phyloP scores from a whole-genome alignment of 2,888 invertebrate genomes.

The Candidula unifasciata region DNA sequence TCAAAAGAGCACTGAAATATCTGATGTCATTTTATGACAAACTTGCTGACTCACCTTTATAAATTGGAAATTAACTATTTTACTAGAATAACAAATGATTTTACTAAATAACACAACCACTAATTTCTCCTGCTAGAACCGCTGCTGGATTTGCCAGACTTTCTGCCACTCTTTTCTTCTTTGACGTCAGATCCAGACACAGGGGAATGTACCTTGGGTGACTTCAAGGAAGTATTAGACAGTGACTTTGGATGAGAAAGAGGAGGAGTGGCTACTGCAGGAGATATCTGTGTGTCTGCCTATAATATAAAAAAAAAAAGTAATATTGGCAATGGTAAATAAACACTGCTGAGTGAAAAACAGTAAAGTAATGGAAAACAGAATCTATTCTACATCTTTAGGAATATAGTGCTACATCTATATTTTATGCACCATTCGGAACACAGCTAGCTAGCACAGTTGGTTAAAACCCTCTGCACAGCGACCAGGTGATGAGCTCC shows the following conservation, averaged over 20 bases:
- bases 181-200: constrained; percentile 26
- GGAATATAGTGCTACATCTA: too few species aligned
- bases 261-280: neutral
- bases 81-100: neutral
- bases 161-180: constrained; percentile 41
- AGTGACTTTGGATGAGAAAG: neutral
- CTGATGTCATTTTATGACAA: neutral
- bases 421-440: too few species aligned
- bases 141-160: constrained; percentile 45
- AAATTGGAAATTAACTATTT: neutral
- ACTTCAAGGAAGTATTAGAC: neutral
- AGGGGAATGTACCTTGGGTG: constrained; percentile 9
- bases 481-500: too few species aligned
- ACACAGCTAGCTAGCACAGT: too few species aligned
- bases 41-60: neutral
- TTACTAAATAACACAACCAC: neutral
- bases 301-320: constrained; percentile 21
- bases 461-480: too few species aligned
- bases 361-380: too few species aligned
- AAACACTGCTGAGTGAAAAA: neutral
- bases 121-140: constrained; percentile 40
- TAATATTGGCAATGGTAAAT: neutral
- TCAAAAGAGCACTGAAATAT: too few species aligned
- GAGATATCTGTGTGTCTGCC: neutral
- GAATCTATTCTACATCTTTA: too few species aligned